These are phyloP conservation scores for Oreochromis spilurus DNA, from an alignment of 2,113 vertebrate genomes.

Conservation along the genomic window DNA sequence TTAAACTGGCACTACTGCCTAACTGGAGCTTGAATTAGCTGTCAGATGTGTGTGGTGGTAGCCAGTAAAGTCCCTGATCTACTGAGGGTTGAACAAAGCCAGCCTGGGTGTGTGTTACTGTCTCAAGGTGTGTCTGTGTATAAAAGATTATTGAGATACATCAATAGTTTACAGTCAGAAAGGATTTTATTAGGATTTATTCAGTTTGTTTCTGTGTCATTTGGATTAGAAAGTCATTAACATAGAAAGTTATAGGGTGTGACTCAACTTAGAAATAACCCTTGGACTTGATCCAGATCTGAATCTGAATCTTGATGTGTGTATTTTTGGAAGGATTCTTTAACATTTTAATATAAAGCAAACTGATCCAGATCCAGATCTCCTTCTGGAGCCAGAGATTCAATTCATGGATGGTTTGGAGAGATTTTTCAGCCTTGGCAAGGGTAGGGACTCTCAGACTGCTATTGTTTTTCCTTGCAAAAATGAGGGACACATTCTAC, in stretches of 20 bases:
- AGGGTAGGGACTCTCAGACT: neutral
- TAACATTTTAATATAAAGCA: neutral
- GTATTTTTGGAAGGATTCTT: neutral
- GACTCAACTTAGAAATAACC: neutral
- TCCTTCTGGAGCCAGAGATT: neutral
- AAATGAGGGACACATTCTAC: constrained; percentile 17
- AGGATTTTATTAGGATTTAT: neutral
- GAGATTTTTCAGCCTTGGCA: neutral
- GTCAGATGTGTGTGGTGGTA: constrained; percentile 25
- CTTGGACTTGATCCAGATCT: neutral
- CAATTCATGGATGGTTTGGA: neutral
- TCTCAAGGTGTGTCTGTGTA: neutral
- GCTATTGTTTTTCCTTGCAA: neutral
- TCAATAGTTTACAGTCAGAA: neutral
- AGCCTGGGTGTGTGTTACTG: neutral
- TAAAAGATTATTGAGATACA: neutral
- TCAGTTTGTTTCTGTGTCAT: neutral
- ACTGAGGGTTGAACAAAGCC: neutral
- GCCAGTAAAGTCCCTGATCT: neutral
- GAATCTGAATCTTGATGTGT: neutral
- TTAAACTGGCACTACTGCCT: neutral
- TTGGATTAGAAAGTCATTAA: neutral
- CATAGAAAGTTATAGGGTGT: neutral
- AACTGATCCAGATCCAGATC: neutral
- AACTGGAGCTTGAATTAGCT: constrained; percentile 15